phyloP scores from a whole-genome alignment of 2,888 invertebrate species.

The Steinernema scapterisci region DNA sequence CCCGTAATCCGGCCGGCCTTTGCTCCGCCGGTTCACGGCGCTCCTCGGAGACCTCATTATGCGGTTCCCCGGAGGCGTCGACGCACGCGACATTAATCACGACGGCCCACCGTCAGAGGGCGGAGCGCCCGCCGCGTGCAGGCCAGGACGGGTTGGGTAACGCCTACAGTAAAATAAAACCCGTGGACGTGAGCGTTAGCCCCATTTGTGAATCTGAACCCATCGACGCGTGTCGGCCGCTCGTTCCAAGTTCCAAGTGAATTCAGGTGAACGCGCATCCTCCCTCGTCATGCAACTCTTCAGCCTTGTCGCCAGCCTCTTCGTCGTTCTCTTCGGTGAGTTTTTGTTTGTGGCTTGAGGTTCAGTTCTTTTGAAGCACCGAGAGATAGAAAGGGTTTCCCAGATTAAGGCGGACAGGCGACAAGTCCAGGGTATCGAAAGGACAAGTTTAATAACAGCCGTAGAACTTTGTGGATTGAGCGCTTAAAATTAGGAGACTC shows the following conservation, averaged over 20 bases:
- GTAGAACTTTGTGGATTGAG: too few relatives aligned
- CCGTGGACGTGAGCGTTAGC: neutral
- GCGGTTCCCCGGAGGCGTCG: conserved; percentile 20
- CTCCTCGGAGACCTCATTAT: neutral
- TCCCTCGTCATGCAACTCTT: conserved; percentile 3
- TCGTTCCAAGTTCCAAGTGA: neutral
- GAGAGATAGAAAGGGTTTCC: too few relatives aligned
- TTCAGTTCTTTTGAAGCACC: too few relatives aligned
- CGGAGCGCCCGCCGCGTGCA: conserved; percentile 14
- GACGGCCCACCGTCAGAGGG: conserved; percentile 2
- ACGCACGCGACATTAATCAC: conserved; percentile 30
- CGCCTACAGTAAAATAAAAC: conserved; percentile 33
- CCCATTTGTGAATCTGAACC: neutral
- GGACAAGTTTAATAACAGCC: too few relatives aligned
- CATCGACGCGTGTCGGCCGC: neutral
- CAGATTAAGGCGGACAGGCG: too few relatives aligned
- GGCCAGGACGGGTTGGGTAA: conserved; percentile 3
- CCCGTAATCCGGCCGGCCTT: neutral
- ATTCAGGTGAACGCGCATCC: conserved; percentile 1
- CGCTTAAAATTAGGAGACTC: too few relatives aligned
- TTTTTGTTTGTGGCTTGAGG: too few relatives aligned
- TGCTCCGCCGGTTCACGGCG: neutral
- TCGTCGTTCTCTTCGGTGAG: conserved; percentile 11
- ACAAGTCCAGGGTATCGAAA: too few relatives aligned
- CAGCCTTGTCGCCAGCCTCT: conserved; percentile 12